Conservation (phyloP, 2,113 vertebrate species). For the Coptodon bakossiorum region DNA sequence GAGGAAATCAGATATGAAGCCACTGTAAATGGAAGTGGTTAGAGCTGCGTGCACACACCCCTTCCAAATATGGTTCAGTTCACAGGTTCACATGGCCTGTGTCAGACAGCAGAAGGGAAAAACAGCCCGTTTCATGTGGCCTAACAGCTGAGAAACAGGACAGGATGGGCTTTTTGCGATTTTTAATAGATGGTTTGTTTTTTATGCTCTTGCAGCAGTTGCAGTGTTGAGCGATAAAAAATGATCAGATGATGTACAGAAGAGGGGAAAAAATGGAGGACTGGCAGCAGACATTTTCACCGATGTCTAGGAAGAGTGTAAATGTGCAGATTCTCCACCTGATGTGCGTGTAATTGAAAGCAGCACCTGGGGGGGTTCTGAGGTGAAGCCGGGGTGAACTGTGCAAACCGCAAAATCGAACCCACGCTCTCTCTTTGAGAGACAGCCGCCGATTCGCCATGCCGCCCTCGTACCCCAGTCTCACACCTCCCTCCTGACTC, state of each 20-base stretch:
- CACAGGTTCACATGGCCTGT: not conserved
- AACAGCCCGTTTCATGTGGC: not conserved
- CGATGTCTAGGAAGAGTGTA: not conserved
- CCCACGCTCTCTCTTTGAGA: not conserved
- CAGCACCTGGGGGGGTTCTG: not conserved
- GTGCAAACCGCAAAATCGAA: not conserved
- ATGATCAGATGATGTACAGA: not conserved
- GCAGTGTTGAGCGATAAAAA: not conserved
- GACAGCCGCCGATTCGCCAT: not conserved
- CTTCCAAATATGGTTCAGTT: not conserved
- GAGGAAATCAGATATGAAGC: not conserved
- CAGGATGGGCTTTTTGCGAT: not conserved
- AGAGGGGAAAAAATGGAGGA: not conserved
- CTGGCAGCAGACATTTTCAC: not conserved
- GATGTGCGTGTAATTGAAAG: not conserved
- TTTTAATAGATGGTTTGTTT: not conserved
- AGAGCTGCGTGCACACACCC: not conserved
- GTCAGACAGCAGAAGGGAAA: not conserved
- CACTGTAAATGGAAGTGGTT: conserved; percentile 17
- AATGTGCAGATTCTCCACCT: not conserved
- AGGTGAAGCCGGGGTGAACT: not conserved
- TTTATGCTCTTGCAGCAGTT: not conserved
- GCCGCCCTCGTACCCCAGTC: not conserved
- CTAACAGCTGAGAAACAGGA: not conserved
- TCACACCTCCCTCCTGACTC: not conserved